Evolutionary conservation across 2,797 vertebrate genomes (phyloP), one percentile per base, ranked within the genome.

Genomic region (Eidolon dupreanum): DNA sequence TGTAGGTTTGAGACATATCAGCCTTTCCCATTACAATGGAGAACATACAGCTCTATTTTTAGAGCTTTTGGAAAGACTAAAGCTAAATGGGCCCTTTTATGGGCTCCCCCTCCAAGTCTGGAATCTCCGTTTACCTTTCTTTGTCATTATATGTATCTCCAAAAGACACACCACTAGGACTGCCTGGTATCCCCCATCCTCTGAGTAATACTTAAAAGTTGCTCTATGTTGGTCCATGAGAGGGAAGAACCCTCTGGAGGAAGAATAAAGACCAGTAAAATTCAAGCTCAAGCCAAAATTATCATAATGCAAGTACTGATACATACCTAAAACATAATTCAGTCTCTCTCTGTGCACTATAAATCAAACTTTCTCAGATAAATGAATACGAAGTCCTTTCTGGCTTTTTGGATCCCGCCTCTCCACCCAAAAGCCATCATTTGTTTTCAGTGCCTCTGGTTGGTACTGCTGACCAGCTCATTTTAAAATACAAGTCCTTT

Each of bases 41-140:
- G 57, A 68, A 70, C 89, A 95, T 26, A 84, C 63, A 49, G 38
- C 43, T 89, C 82, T 97, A 96, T 96, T 97, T 97, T 96, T 95
- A 68, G 77, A 89, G 16, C 38, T 49, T 87, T 75, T 86, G 59
- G 33, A 81, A 95, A 97, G 95, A 97, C 96, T 93, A 95, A 97
- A 97, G 92, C 81, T 46, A 17, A 95, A 94, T 46, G 66, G 75
- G 71, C 65, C 49, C 85, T 93, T 84, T 88, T 70, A 88, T 20
- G 81, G 63, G 61, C 77, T 85, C n/a, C 43, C 46, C 31, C 26
- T 36, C 65, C 84, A 66, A 38, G 11, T 8, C 88, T 92, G 71
- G 83, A 88, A 97, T 95, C 92, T 95, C 82, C 73, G 41, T 88
- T 84, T 92, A 96, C 49, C 95, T 94, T 93, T 53, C 59, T 85